Base-by-base conservation (phyloP, 2,113 vertebrate species). In the Cyphomyrus plagiostoma region DNA sequence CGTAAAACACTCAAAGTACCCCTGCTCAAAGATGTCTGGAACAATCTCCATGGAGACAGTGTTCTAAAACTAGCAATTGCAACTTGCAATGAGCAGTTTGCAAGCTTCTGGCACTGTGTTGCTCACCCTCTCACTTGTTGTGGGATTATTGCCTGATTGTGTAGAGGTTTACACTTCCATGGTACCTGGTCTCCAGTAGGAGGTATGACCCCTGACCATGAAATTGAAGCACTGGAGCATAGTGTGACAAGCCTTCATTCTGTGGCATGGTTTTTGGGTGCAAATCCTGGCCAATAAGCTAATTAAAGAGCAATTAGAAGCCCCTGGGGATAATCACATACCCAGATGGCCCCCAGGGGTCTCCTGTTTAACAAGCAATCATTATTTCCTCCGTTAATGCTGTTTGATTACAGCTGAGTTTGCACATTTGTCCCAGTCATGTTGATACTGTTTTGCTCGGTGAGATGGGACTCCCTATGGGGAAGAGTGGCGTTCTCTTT, bases 71-170 rank as follows among this genome's bases (percentile, higher is more conserved):
- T 50, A n/a, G 15, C 17, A 66, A 88, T 19, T n/a, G 19, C 35
- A 66, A 88, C 39, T 30, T 46, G 49, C 15, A 80, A 5, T 9
- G 49, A 30, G 48, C 74, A 53, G n/a, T 39, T 52, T 45, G 88
- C 35, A 23, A 3, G 19, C 49, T 53, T 46, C 30, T 52, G 58
- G 58, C 5, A 8, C 2, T 4, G 23, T 23, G 87, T 49, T 21
- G n/a, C 48, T 13, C 74, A 77, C 74, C 15, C 80, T 35, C n/a
- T 39, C 4, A 11, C n/a, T 86, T 4, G 6, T 53, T 6, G 17
- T 26, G 49, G 49, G 42, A 56, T 86, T 93, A 93, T 92, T 89
- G 92, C 93, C 58, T 66, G 87, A 92, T 86, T 89, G 91, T 56
- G 91, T 88, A 90, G 91, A 15, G 49, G 49, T 9, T 35, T 56